Percentiles rank a stretch among this genome's conserved stretches.
phyloP scores from a whole-genome alignment of 1,140 invertebrate genomes.

The Trichonephila clavata region DNA sequence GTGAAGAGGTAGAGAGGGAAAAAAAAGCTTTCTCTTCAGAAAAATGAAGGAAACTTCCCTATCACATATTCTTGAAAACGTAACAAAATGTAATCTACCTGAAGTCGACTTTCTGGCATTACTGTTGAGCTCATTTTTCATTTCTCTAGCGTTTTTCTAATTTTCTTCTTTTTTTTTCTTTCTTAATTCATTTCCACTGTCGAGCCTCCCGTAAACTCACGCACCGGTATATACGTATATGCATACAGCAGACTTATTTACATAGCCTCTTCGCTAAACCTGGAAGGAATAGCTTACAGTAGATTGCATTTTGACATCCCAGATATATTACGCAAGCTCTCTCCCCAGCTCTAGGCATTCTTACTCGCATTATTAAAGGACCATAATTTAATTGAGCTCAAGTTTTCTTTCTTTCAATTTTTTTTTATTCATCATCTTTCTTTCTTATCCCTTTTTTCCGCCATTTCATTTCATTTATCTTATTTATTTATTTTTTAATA shows the following conservation, averaged over 20 bases:
- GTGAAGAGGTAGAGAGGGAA: too few relatives aligned
- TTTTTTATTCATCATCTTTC: not conserved
- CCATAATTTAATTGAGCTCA: conserved; percentile 53
- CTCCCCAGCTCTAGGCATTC: not conserved
- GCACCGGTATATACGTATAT: not conserved
- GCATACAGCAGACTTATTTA: conserved; percentile 13
- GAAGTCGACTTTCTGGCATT: conserved; percentile 35
- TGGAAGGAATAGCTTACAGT: conserved; percentile 40
- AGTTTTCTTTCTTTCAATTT: conserved; percentile 29
- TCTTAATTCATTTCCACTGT: conserved; percentile 4
- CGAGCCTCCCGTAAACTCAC: not conserved
- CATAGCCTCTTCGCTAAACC: conserved; percentile 7
- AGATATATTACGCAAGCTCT: conserved; percentile 6
- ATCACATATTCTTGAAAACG: not conserved
- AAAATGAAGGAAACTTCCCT: not conserved
- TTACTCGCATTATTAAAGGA: conserved; percentile 51
- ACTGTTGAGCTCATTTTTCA: not conserved
- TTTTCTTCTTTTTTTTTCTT: not conserved
- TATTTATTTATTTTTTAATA: conserved; percentile 55
- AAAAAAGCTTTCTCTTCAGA: too few relatives aligned
- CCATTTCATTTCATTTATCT: conserved; percentile 49
- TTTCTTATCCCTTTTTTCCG: conserved; percentile 4
- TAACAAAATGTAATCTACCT: conserved; percentile 56
- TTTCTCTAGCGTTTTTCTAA: not conserved
- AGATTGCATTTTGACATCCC: conserved; percentile 48